These are phyloP conservation scores for Pitangus sulphuratus DNA, from an alignment of 2,797 vertebrate species.

Conservation along the genomic window DNA sequence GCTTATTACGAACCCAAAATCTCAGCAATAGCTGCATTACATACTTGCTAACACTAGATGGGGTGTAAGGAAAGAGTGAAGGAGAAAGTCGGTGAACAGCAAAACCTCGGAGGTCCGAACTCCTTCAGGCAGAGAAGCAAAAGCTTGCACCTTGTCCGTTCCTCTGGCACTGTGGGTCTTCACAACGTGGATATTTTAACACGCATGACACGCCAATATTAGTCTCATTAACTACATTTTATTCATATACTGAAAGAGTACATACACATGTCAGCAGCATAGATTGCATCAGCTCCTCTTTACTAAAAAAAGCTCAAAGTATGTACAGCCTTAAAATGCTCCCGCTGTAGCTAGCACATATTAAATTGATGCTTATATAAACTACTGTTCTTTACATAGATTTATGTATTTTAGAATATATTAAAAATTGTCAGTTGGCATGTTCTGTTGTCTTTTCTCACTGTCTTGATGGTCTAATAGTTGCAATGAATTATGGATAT, in stretches of 20 bases:
- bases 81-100: background rate
- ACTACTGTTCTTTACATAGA: constrained; percentile 53
- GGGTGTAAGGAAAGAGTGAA: constrained; percentile 49
- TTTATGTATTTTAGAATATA: constrained; percentile 51
- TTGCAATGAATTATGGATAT: constrained; percentile 10
- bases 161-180: background rate
- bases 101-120: background rate
- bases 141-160: background rate
- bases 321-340: constrained; percentile 65
- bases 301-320: constrained; percentile 62
- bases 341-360: background rate
- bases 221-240: constrained; percentile 63
- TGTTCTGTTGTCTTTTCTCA: constrained; percentile 48
- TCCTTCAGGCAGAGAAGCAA: background rate
- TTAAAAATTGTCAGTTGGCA: constrained; percentile 60
- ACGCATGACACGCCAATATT: background rate
- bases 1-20: fast-evolving
- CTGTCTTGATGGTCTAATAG: background rate
- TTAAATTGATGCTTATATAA: constrained; percentile 50
- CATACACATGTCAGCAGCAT: constrained; percentile 40
- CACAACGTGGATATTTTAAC: fast-evolving
- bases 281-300: constrained; percentile 39
- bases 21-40: background rate
- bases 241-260: constrained; percentile 66
- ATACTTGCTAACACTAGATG: constrained; percentile 31